A percentile compares a stretch with the other conserved stretches of the same genome.
These are phyloP conservation scores for Bubo blakistoni DNA, from an alignment of 2,113 vertebrate species.

Conservation along the genomic window DNA sequence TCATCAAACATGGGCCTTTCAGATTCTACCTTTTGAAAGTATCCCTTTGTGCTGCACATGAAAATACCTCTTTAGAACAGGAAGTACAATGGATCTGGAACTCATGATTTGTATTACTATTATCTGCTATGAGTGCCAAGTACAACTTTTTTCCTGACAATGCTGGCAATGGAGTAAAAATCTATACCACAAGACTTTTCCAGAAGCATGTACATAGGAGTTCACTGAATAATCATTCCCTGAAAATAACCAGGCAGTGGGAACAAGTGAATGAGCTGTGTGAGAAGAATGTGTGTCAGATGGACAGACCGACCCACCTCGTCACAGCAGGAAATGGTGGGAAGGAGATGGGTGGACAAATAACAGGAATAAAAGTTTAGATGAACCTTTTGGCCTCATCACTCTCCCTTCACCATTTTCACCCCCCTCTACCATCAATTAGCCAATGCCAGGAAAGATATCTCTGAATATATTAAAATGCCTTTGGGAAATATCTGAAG, in stretches of 20 bases:
- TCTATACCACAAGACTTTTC: slow-evolving; percentile 56
- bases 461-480: neutral
- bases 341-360: neutral
- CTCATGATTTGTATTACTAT: slow-evolving; percentile 22
- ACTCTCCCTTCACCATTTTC: neutral
- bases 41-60: neutral
- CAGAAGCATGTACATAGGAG: slow-evolving; percentile 33
- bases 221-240: slow-evolving; percentile 25
- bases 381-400: neutral
- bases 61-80: neutral
- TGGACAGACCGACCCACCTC: neutral
- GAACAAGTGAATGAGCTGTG: slow-evolving; percentile 47
- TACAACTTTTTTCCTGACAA: slow-evolving; percentile 25
- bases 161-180: slow-evolving; percentile 25
- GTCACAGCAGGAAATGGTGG: slow-evolving; percentile 23
- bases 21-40: neutral
- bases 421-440: neutral
- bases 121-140: slow-evolving; percentile 16
- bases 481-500: neutral
- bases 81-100: slow-evolving; percentile 19
- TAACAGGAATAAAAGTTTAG: neutral
- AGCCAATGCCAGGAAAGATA: neutral
- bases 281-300: neutral
- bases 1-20: neutral
- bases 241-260: slow-evolving; percentile 35